Base-by-base conservation (phyloP, 2,888 invertebrate genomes). In the Lumbricus terrestris region DNA sequence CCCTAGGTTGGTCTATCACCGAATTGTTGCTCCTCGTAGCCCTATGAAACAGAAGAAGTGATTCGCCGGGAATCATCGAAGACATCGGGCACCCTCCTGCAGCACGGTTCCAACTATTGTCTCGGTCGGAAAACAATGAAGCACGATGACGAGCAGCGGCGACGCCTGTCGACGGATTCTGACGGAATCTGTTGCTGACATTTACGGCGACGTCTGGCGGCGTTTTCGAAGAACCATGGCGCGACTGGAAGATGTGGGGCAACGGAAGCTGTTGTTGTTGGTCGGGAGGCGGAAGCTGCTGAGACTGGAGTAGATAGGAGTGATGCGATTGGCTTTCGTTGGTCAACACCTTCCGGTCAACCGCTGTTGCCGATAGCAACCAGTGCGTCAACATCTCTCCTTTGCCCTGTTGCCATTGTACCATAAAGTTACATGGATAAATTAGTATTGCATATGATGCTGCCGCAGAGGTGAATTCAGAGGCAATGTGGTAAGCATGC, bases 281-380 rank as follows among this genome's bases (percentile, higher is more conserved):
- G 69, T 69, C n/a, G n/a, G 8, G n/a, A 1, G 29, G 29, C 69
- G 16, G 69, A n/a, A n/a, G n/a, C 13, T 69, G 69, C 69, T 69
- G 69, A 69, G 69, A 69, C n/a, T 29, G 69, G 20, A 20, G 47
- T 6, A 47, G 47, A 47, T 47, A 47, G 1, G 69, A 3, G 29
- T 69, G 69, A n/a, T n/a, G 69, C 2, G 69, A 69, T 29, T 69
- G 69, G n/a, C n/a, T 69, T 8, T 69, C 69, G n/a, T 8, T 69
- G 8, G n/a, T 69, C 69, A n/a, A n/a, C 11, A 6, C 0, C 29
- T 29, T 69, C n/a, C n/a, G 69, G 69, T 69, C n/a, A n/a, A 69
- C 69, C 29, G 69, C 69, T n/a, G 69, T n/a, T 69, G 69, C 85
- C 85, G 34, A 37, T 85, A 85, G 85, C n/a, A 85, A 37, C 85